phyloP scores from a whole-genome alignment of 2,888 invertebrate genomes.

The Apodemia zela region DNA sequence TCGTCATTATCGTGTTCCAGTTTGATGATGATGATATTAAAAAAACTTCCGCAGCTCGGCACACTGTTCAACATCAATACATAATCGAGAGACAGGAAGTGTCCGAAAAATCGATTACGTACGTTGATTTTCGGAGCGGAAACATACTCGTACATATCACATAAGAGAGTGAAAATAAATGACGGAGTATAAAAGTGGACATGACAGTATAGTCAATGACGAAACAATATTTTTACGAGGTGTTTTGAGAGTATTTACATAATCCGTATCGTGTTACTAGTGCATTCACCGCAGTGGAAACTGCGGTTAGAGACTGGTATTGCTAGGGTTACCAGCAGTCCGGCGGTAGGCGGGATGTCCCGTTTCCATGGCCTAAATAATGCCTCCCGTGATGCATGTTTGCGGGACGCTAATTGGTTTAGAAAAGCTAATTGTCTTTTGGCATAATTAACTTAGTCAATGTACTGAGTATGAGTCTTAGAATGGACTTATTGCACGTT shows the following conservation, averaged over 20 bases:
- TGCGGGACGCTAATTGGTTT: too few relatives aligned
- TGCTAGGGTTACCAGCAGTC: too few relatives aligned
- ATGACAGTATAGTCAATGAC: neutral
- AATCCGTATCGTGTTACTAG: neutral
- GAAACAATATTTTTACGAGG: constrained; percentile 8
- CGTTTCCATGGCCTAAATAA: too few relatives aligned
- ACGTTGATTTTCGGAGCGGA: neutral
- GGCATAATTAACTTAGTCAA: too few relatives aligned
- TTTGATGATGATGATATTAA: too few relatives aligned
- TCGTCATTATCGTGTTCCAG: too few relatives aligned
- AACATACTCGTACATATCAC: neutral
- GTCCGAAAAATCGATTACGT: neutral
- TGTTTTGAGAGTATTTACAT: neutral
- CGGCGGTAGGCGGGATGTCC: too few relatives aligned
- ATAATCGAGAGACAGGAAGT: neutral
- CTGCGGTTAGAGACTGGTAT: neutral
- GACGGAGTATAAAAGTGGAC: neutral
- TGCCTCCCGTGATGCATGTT: too few relatives aligned
- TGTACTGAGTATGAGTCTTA: too few relatives aligned
- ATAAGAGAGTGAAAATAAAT: neutral
- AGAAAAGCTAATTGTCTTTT: too few relatives aligned
- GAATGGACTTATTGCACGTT: too few relatives aligned
- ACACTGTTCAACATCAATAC: neutral
- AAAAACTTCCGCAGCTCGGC: neutral
- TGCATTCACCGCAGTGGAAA: constrained; percentile 9